These are phyloP conservation scores for Lophotis ruficrista DNA, from an alignment of 2,113 vertebrate species.

Conservation along the genomic window DNA sequence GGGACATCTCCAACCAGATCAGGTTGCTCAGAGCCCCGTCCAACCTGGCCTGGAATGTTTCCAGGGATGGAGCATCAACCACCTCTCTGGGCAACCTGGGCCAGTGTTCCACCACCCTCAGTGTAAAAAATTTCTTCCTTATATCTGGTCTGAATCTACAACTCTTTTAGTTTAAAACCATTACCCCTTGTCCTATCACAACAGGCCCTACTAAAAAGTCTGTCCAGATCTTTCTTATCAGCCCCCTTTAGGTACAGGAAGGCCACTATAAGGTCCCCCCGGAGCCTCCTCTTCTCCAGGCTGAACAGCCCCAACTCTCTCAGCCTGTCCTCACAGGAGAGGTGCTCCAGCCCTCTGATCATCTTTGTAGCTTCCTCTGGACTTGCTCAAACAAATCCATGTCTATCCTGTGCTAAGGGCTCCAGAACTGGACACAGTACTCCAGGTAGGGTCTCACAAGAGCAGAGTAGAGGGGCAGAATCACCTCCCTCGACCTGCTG, in stretches of 20 bases:
- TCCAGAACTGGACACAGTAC: neutral
- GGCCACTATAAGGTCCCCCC: neutral
- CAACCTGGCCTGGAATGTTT: neutral
- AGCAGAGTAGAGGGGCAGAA: neutral
- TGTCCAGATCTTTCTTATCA: neutral
- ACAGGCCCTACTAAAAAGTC: neutral
- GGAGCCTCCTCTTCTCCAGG: neutral
- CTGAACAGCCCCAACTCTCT: neutral
- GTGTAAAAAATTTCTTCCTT: neutral
- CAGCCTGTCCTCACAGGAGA: neutral
- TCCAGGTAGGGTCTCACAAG: neutral
- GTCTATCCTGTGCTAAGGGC: neutral
- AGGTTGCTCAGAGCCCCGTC: neutral
- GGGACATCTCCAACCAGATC: neutral
- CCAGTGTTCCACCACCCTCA: neutral
- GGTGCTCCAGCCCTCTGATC: neutral
- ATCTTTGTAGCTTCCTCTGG: neutral
- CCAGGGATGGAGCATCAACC: neutral
- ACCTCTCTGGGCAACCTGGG: neutral
- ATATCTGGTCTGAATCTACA: neutral
- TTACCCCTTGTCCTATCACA: neutral
- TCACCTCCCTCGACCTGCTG: rapidly evolving
- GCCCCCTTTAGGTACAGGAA: neutral
- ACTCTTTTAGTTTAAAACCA: neutral
- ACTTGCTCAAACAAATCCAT: rapidly evolving